Base-by-base conservation (phyloP, 2,888 invertebrate genomes). In the Monochamus alternatus region DNA sequence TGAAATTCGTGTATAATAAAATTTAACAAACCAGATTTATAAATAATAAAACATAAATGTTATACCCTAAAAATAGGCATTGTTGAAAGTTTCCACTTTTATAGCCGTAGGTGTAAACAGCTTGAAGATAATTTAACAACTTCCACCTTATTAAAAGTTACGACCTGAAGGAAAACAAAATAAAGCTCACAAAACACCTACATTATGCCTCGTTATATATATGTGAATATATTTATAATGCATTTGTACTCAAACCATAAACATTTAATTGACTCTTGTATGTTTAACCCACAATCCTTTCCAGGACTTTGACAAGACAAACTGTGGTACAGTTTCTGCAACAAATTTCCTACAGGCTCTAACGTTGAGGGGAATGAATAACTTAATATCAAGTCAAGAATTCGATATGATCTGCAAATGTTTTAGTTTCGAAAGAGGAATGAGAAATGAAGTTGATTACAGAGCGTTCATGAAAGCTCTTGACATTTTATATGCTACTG, bases 341-440 rank as follows among this genome's bases (percentile, higher is more conserved):
- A 91, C 91, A 83, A 90, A 92, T 79, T 92, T 94, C 87, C 89
- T 93, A 82, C 93, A 94, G 82, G 93, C 92, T 66, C 89, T 95
- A 59, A 91, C 93, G 38, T 87, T 91, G 51, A 91, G 95, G 76
- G 91, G 91, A 47, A 90, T 95, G 91, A 90, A 93, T 82, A 88
- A 91, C 84, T 87, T 92, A 83, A 89, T 95, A 71, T 93, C 93
- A 66, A 90, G 91, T 75, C 91, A 91, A 44, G 95, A 95, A 88
- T 90, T 95, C 30, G 93, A 94, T 74, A 89, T 92, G n/a, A 83
- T 95, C 75, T 93, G 92, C 89, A 94, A 94, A 88, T 94, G 95
- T 88, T 95, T 95, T 88, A 92, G 93, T 62, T 91, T 92, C 81
- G 91, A 91, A 82, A 91, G 93, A 78, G 94, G 93, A 43, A 84